Percentiles rank a stretch among this genome's conserved stretches.
Evolutionary conservation across 1,140 invertebrate genomes (phyloP).

Genomic region (Bombus ignitus): DNA sequence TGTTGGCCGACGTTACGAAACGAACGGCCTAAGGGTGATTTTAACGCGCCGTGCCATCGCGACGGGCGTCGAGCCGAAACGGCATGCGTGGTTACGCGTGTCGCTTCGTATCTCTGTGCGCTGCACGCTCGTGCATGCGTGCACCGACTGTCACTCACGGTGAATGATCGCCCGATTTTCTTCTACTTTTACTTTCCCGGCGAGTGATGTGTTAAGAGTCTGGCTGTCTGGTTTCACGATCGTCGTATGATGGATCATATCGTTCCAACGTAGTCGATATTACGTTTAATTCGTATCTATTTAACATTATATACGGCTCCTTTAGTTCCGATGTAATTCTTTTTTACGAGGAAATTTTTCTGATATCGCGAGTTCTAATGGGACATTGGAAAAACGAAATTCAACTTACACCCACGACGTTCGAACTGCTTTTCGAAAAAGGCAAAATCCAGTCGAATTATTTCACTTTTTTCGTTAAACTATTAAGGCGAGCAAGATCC

Average conservation of each 20-base stretch:
- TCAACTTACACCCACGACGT: no score
- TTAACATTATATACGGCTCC: background rate
- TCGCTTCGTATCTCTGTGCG: background rate
- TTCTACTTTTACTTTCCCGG: no score
- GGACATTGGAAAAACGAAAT: background rate
- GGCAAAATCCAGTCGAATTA: no score
- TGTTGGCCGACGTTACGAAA: constrained; percentile 49
- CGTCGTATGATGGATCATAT: no score
- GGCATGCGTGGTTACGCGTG: constrained; percentile 11
- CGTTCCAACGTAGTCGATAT: background rate
- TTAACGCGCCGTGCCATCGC: constrained; percentile 48
- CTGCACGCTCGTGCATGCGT: background rate
- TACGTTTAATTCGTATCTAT: background rate
- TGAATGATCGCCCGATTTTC: constrained; percentile 17
- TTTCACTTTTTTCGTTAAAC: background rate
- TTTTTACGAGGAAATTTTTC: background rate
- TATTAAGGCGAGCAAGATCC: background rate
- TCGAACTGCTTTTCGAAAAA: background rate
- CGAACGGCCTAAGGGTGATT: constrained; percentile 66
- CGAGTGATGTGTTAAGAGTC: background rate
- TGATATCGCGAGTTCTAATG: background rate
- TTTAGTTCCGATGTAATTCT: background rate
- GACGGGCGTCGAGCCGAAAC: constrained; percentile 59
- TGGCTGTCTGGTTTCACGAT: background rate
- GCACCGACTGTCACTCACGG: background rate